Conservation (phyloP, 2,113 vertebrate genomes). For the Arenaria interpres region DNA sequence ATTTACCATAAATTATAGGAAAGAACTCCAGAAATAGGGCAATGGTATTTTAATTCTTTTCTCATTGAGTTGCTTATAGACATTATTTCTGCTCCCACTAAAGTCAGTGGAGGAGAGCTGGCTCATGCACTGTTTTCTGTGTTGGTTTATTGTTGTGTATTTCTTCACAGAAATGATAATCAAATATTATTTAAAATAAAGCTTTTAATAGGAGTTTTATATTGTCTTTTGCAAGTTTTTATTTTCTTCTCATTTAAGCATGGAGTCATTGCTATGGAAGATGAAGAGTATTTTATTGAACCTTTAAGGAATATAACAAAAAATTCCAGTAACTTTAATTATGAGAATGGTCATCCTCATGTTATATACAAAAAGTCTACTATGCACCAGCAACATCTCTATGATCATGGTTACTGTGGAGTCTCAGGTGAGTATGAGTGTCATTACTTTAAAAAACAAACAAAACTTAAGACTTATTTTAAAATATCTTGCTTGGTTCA, state of each 20-base stretch:
- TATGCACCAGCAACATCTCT: conserved; percentile 83
- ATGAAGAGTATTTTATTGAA: conserved; percentile 99
- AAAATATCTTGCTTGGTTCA: neutral
- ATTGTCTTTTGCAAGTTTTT: neutral
- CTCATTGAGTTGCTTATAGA: neutral
- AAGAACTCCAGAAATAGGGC: neutral
- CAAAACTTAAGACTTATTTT: neutral
- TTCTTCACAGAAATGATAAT: neutral
- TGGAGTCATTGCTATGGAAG: conserved; percentile 96
- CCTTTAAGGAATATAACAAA: conserved; percentile 92
- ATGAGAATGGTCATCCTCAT: conserved; percentile 92
- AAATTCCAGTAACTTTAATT: conserved; percentile 85
- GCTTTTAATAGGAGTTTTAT: neutral
- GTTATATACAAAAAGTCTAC: conserved; percentile 98
- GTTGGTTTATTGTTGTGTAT: neutral
- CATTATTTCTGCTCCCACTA: neutral
- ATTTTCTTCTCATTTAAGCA: conserved; percentile 80
- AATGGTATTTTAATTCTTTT: neutral
- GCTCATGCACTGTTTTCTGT: neutral
- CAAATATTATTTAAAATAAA: neutral
- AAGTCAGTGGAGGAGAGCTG: neutral
- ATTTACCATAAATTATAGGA: neutral
- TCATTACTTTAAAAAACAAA: neutral
- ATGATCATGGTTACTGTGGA: conserved; percentile 89
- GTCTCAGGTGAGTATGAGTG: conserved; percentile 81